Percentiles rank a stretch among this genome's conserved stretches.
Conservation (phyloP, 2,113 vertebrate genomes). For the Odontophorus gujanensis region DNA sequence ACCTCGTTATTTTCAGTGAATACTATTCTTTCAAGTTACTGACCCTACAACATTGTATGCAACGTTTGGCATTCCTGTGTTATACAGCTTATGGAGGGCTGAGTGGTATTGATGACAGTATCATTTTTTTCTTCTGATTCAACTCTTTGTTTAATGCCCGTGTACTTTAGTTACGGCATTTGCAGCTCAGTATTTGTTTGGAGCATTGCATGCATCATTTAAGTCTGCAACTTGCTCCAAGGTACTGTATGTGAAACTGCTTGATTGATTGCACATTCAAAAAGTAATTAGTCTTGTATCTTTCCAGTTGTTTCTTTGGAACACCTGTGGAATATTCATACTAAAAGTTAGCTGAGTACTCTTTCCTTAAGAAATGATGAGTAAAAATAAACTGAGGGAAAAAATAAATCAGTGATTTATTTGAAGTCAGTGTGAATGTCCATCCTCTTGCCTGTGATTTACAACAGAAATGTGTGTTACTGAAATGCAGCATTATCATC, state of each 20-base stretch:
- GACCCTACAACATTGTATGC: neutral
- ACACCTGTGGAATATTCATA: neutral
- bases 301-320: neutral
- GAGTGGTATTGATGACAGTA: neutral
- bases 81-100: neutral
- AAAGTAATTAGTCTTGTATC: neutral
- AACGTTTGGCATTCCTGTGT: neutral
- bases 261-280: neutral
- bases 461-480: neutral
- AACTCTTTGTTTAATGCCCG: neutral
- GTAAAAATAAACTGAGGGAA: neutral
- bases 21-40: too few relatives aligned
- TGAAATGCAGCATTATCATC: neutral
- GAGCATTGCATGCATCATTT: neutral
- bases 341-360: neutral
- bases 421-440: neutral
- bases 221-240: neutral
- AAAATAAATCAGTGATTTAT: neutral
- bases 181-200: neutral
- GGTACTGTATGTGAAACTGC: neutral
- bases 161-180: neutral
- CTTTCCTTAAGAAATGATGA: neutral
- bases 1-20: too few relatives aligned
- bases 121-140: fast-evolving
- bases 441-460: neutral